Conservation (phyloP, 35 echinoderm and acorn worm species). For the Diadema setosum region DNA sequence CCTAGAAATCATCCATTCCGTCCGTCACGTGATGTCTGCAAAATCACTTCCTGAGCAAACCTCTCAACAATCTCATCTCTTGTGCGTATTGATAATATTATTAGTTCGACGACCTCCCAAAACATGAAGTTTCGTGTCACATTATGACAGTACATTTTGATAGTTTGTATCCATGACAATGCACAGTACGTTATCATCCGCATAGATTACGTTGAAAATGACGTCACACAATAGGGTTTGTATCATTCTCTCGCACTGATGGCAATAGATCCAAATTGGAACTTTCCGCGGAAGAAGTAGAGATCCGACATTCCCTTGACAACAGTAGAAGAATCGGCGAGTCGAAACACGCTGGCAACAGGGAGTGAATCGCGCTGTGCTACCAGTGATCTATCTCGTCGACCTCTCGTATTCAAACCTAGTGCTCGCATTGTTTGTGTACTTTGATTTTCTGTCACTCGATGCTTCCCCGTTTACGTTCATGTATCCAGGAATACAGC, state of each 20-base stretch:
- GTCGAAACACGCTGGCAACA: not conserved
- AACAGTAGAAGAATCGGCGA: not conserved
- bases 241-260: not conserved
- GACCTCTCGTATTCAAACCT: not conserved
- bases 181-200: not conserved
- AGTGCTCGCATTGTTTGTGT: conserved; percentile 10
- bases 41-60: not conserved
- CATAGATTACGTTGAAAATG: not conserved
- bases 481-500: conserved; percentile 58
- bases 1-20: not conserved
- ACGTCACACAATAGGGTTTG: not conserved
- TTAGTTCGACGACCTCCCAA: conserved; percentile 18
- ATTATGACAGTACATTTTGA: conserved; percentile 13
- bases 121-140: not conserved
- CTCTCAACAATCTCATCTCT: too few relatives aligned
- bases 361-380: not conserved
- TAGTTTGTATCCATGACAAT: conserved; percentile 8
- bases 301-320: not conserved
- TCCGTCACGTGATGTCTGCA: not conserved
- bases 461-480: conserved; percentile 45
- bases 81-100: too few relatives aligned
- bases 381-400: not conserved
- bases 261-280: not conserved
- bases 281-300: too few relatives aligned
- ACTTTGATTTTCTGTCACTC: conserved; percentile 26